Conservation (phyloP, 2,888 invertebrate species). For the Sinotaia quadrata region DNA sequence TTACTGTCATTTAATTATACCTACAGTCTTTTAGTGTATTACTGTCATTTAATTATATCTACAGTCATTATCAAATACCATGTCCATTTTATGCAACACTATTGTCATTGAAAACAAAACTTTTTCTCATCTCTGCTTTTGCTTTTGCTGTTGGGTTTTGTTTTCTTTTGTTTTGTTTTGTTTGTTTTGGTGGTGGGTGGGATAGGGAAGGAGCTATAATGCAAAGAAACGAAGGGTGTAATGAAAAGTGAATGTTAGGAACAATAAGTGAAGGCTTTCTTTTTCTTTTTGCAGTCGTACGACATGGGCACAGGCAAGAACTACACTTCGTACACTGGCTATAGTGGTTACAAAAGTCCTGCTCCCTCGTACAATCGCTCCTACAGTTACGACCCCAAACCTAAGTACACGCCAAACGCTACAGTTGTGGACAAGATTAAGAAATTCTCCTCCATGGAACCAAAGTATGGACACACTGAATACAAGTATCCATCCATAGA, state of each 20-base stretch:
- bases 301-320: slow-evolving; percentile 64
- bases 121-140: neutral
- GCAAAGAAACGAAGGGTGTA: slow-evolving; percentile 21
- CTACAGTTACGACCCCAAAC: slow-evolving; percentile 38
- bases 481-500: slow-evolving; percentile 43
- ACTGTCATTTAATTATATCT: too few relatives aligned
- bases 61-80: too few relatives aligned
- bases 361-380: slow-evolving; percentile 35
- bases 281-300: slow-evolving; percentile 52
- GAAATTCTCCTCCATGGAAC: slow-evolving; percentile 45
- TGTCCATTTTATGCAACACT: too few relatives aligned
- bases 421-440: slow-evolving; percentile 56
- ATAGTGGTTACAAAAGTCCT: slow-evolving; percentile 36
- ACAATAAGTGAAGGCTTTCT: slow-evolving; percentile 1
- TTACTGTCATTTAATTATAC: too few relatives aligned
- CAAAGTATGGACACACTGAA: slow-evolving; percentile 30
- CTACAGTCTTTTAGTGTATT: too few relatives aligned
- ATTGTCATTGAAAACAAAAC: too few relatives aligned
- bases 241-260: slow-evolving; percentile 23
- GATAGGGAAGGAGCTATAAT: slow-evolving; percentile 34
- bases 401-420: slow-evolving; percentile 23
- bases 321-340: slow-evolving; percentile 45
- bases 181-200: neutral
- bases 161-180: slow-evolving; percentile 1
- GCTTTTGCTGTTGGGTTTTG: too few relatives aligned